Evolutionary conservation across 2,113 vertebrate species (phyloP).

Genomic region (Nesoenas mayeri): DNA sequence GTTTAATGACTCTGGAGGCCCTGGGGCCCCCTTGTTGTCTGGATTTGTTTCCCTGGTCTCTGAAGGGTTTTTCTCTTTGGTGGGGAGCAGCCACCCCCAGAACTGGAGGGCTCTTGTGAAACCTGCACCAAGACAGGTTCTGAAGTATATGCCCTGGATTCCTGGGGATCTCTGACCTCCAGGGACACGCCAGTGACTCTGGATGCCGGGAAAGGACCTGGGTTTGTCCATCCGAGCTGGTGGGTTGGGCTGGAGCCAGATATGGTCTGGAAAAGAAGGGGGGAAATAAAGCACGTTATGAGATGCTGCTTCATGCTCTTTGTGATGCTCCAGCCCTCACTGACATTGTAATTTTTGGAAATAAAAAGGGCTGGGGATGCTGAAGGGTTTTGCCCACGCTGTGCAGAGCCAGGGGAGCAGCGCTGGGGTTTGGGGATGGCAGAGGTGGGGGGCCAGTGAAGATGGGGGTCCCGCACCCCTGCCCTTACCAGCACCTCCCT

Average conservation of each 20-base stretch:
- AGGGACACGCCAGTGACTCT: rapidly evolving
- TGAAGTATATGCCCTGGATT: neutral
- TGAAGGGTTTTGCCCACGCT: neutral
- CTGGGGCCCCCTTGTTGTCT: neutral
- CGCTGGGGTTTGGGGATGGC: neutral
- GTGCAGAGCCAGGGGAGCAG: neutral
- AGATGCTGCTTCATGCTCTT: neutral
- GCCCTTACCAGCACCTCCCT: slow-evolving; percentile 41
- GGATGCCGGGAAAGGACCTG: neutral
- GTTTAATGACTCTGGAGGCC: slow-evolving; percentile 35
- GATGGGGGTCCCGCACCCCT: neutral
- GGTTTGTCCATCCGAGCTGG: neutral
- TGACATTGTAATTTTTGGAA: neutral
- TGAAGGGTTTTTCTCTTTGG: neutral
- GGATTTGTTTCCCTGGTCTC: neutral
- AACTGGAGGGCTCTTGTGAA: neutral
- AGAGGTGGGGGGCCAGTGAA: neutral
- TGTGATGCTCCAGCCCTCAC: neutral
- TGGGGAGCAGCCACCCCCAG: neutral
- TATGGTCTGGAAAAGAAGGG: neutral
- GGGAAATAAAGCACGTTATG: rapidly evolving
- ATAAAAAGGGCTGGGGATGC: neutral
- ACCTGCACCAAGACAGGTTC: neutral
- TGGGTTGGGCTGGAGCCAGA: neutral
- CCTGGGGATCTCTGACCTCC: neutral